phyloP scores from a whole-genome alignment of 2,113 vertebrate species.

The Rhabdomys dilectus region DNA sequence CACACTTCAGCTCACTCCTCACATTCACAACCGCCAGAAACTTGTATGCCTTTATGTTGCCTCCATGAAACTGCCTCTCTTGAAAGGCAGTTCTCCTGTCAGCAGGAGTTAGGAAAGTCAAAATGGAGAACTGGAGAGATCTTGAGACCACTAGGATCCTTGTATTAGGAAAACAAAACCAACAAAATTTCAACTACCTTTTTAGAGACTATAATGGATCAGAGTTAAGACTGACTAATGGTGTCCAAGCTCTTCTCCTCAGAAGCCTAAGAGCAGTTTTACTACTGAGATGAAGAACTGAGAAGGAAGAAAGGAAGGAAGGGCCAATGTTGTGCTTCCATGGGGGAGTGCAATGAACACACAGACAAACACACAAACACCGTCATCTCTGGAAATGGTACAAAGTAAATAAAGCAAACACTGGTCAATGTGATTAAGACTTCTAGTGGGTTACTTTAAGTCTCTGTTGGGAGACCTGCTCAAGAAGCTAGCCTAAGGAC shows the following conservation, averaged over 20 bases:
- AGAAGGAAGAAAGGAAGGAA: background rate
- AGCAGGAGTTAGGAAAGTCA: background rate
- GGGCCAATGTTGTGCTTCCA: background rate
- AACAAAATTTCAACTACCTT: background rate
- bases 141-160: background rate
- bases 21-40: background rate
- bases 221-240: background rate
- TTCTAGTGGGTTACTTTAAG: background rate
- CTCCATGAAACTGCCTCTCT: background rate
- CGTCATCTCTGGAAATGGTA: background rate
- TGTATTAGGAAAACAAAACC: background rate
- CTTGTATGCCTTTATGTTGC: background rate
- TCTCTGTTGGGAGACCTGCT: constrained; percentile 14
- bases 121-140: background rate
- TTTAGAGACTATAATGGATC: background rate
- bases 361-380: background rate
- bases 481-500: background rate
- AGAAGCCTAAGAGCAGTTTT: background rate
- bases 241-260: background rate
- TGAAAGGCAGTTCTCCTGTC: background rate
- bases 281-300: background rate
- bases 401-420: background rate
- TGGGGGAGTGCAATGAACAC: background rate
- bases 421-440: background rate
- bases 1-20: background rate